Evolutionary conservation across 2,797 vertebrate genomes (phyloP), one percentile per base, ranked within the genome.

Genomic region (Cyprinodon diabolis): DNA sequence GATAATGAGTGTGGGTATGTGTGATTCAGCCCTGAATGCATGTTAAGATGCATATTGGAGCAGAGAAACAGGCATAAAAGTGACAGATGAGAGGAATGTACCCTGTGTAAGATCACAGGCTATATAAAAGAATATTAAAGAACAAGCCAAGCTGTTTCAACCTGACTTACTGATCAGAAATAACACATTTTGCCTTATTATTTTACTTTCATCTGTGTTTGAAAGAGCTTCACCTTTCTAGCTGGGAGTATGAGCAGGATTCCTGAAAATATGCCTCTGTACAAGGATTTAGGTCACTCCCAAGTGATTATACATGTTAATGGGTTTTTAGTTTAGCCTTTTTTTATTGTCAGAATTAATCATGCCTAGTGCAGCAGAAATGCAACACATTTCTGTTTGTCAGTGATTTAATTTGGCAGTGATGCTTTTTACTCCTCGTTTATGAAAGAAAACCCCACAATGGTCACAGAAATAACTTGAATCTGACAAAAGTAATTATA

Each of bases 1-100:
- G 78, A 67, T 75, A 71, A 77, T 79, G 75, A 72, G 51, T 15
- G 63, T 55, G 45, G 37, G 62, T 45, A 60, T 62, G 73, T 63
- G 68, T 68, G 48, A 77, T 47, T 80, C 35, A 30, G 52, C 55
- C 17, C 49, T 56, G 68, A 57, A 13, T 74, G 77, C 75, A 17
- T 75, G 71, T 77, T 73, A 62, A 67, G 72, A 72, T 57, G 68
- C 66, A 62, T 5, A 11, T 51, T 66, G 60, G 60, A 76, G 55
- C 47, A 71, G 62, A 66, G 17, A 30, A 49, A 19, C 54, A 55
- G 47, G 0, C 3, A 69, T 47, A 23, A 56, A 4, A 60, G 14
- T 21, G 54, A 52, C 75, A 69, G 73, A 81, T 69, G 49, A 54
- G 65, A 66, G 11, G 40, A 77, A 43, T 55, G 17, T 43, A 37